Evolutionary conservation across 2,888 invertebrate species (phyloP), one percentile per base, ranked within the genome.

Genomic region (Diachrysia chrysitis): DNA sequence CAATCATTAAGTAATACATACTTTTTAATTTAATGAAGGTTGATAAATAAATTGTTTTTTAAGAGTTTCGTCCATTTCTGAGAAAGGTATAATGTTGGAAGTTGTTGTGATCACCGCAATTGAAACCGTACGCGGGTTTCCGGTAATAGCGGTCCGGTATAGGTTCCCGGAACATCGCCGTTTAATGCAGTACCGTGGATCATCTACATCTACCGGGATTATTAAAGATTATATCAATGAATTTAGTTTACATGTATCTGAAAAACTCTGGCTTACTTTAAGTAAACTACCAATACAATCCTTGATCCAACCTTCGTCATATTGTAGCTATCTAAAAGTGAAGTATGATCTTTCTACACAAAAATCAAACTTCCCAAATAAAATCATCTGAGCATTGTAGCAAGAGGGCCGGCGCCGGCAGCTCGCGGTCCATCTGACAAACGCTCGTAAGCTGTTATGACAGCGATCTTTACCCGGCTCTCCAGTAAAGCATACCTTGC

Each of bases 371-470:
- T 46, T 63, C 54, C 61, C 62, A 42, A 53, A 59, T 69, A 63
- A 66, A 74, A 63, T 63, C 48, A 69, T 51, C 54, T 59, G 64
- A 54, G 61, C 57, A 70, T 78, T 61, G 61, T 63, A 51, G 35
- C 32, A 71, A 68, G 57, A 25, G 59, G n/a, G 57, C 61, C 58
- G 46, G 54, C 37, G 23, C 57, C 60, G 66, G 69, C 71, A 67
- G 63, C 73, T 16, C 12, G 53, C 64, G 54, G 66, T 58, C 68
- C 71, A 55, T 73, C 78, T 73, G 73, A 78, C 71, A 60, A 69
- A 69, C 66, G 71, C 71, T 63, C 63, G 62, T 67, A 69, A 75
- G 67, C 79, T 69, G 71, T 63, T 74, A 74, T 74, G 75, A 74
- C 71, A 70, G 67, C 66, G 46, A 69, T 69, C 58, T 69, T 66